Percentiles rank a stretch among this genome's conserved stretches.
phyloP scores from a whole-genome alignment of 2,113 vertebrate species.

The Actenoides lindsayi region DNA sequence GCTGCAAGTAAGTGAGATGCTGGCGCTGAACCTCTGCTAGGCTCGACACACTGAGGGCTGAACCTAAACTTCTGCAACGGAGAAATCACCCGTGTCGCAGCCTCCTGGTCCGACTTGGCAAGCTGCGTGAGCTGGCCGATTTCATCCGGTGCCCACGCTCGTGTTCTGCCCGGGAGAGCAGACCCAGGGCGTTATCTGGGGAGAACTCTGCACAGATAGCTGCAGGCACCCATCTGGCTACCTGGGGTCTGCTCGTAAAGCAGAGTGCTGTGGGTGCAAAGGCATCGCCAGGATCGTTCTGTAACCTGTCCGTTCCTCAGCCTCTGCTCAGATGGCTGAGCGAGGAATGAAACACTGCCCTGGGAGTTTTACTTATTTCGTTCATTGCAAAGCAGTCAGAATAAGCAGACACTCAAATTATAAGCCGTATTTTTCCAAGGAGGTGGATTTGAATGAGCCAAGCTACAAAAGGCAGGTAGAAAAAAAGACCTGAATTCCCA shows the following conservation, averaged over 20 bases:
- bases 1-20: not conserved
- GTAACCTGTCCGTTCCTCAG: not conserved
- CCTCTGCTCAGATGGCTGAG: not conserved
- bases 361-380: not conserved
- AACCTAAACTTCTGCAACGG: not conserved
- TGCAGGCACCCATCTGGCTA: not conserved
- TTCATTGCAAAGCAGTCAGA: not conserved
- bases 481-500: not conserved
- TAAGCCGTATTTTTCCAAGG: not conserved
- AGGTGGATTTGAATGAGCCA: not conserved
- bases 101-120: not conserved
- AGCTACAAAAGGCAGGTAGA: not conserved
- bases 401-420: not conserved
- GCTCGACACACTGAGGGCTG: not conserved
- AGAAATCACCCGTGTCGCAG: not conserved
- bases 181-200: not conserved
- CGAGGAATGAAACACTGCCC: not conserved
- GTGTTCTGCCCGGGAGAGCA: fast-evolving
- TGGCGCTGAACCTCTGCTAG: not conserved
- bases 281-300: not conserved
- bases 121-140: not conserved
- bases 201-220: not conserved
- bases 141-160: not conserved
- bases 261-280: not conserved
- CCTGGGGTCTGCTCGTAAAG: not conserved